Percentiles rank a stretch among this genome's conserved stretches.
These are phyloP conservation scores for Prunella fulvescens DNA, from an alignment of 2,113 vertebrate genomes.

Conservation along the genomic window DNA sequence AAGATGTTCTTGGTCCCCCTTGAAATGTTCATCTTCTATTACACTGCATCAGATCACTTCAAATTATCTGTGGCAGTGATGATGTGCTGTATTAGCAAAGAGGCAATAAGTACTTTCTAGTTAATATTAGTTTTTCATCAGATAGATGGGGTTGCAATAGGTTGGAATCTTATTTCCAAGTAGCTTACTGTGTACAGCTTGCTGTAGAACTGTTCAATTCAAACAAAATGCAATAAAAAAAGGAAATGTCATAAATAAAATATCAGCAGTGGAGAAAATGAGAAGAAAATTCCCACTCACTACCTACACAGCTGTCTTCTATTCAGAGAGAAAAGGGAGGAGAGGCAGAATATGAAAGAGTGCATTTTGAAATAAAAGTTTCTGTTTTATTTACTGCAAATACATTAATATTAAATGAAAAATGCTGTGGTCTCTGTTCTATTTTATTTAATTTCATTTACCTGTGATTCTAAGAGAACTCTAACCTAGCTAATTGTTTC, in stretches of 20 bases:
- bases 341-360: neutral
- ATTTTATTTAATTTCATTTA: neutral
- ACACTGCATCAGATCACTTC: neutral
- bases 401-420: neutral
- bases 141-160: neutral
- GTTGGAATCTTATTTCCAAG: neutral
- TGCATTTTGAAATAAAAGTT: neutral
- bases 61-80: neutral
- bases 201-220: neutral
- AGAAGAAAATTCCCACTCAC: neutral
- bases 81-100: neutral
- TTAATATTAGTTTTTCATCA: neutral
- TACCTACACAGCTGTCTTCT: neutral
- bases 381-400: neutral
- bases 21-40: neutral
- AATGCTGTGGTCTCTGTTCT: neutral
- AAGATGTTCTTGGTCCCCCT: neutral
- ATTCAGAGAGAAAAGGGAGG: neutral
- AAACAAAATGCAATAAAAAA: neutral
- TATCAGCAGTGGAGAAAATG: neutral
- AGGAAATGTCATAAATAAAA: neutral
- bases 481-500: neutral
- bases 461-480: neutral
- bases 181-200: neutral
- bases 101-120: neutral